These are phyloP conservation scores for Centruroides vittatus DNA, from an alignment of 1,140 invertebrate species.

Conservation along the genomic window DNA sequence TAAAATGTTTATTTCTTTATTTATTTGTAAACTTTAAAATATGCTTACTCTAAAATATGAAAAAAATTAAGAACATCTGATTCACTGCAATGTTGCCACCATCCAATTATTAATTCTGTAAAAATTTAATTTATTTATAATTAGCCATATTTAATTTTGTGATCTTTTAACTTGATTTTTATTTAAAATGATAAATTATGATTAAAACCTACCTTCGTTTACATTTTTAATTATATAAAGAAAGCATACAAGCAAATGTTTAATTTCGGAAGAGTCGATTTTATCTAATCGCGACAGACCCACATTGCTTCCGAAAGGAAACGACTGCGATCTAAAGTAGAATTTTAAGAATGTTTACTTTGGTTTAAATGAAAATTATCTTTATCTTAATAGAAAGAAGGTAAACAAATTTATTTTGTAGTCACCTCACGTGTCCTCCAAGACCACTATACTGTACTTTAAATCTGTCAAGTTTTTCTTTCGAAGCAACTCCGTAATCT, in stretches of 20 bases:
- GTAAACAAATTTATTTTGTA: too few relatives aligned
- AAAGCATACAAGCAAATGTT: slow-evolving; percentile 78
- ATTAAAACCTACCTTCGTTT: slow-evolving; percentile 40
- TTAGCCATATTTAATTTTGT: background rate
- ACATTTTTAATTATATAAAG: slow-evolving; percentile 81
- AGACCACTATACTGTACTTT: background rate
- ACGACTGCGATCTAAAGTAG: slow-evolving; percentile 14
- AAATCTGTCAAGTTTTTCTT: background rate
- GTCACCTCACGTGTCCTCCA: too few relatives aligned
- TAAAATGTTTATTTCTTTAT: background rate
- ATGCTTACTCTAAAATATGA: slow-evolving; percentile 56
- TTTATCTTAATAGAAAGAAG: too few relatives aligned
- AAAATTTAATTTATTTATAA: slow-evolving; percentile 2
- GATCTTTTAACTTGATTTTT: background rate
- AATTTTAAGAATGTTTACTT: too few relatives aligned
- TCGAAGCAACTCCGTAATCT: slow-evolving; percentile 3
- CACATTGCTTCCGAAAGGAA: slow-evolving; percentile 18
- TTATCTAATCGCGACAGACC: slow-evolving; percentile 49
- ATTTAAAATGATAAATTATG: background rate
- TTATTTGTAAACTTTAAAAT: slow-evolving; percentile 18
- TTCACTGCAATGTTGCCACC: slow-evolving; percentile 72
- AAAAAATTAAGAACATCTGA: slow-evolving; percentile 63
- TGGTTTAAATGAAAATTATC: too few relatives aligned
- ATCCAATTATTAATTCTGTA: slow-evolving; percentile 62
- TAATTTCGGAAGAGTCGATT: slow-evolving; percentile 55